phyloP scores from a whole-genome alignment of 2,888 invertebrate species.

The Hyalella azteca region DNA sequence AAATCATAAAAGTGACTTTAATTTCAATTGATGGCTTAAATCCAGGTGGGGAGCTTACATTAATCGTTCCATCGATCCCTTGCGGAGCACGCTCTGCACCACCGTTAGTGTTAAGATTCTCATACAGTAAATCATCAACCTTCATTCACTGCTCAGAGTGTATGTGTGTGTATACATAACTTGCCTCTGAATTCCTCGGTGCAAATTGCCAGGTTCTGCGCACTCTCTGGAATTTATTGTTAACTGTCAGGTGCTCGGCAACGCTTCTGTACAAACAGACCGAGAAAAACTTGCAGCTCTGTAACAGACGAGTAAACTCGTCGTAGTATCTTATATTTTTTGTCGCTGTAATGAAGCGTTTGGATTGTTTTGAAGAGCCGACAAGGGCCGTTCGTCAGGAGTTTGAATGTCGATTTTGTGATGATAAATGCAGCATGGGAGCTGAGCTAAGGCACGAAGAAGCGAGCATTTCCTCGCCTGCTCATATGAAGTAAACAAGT shows the following conservation, averaged over 20 bases:
- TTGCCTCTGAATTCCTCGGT: background rate
- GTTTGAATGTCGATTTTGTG: constrained; percentile 3
- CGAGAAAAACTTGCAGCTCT: background rate
- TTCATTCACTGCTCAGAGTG: background rate
- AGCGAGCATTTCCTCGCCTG: constrained; percentile 6
- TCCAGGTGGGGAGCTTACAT: background rate
- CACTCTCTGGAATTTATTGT: constrained; percentile 18
- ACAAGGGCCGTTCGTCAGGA: constrained; percentile 2
- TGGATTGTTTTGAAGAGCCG: constrained; percentile 34
- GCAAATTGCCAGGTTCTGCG: constrained; percentile 8
- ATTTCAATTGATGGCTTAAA: background rate
- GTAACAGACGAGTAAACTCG: background rate
- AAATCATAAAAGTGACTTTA: background rate
- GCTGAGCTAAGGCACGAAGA: background rate
- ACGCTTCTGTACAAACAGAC: constrained; percentile 24
- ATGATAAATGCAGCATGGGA: constrained; percentile 3
- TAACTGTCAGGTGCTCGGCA: constrained; percentile 29
- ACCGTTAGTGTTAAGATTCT: too few relatives aligned
- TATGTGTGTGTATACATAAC: background rate
- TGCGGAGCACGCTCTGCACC: background rate
- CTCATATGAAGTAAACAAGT: background rate
- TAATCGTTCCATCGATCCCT: constrained; percentile 2
- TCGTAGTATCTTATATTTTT: background rate
- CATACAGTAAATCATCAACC: background rate
- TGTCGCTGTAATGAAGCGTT: background rate